Conservation (phyloP, 2,113 vertebrate genomes). For the Ammodytes dubius region DNA sequence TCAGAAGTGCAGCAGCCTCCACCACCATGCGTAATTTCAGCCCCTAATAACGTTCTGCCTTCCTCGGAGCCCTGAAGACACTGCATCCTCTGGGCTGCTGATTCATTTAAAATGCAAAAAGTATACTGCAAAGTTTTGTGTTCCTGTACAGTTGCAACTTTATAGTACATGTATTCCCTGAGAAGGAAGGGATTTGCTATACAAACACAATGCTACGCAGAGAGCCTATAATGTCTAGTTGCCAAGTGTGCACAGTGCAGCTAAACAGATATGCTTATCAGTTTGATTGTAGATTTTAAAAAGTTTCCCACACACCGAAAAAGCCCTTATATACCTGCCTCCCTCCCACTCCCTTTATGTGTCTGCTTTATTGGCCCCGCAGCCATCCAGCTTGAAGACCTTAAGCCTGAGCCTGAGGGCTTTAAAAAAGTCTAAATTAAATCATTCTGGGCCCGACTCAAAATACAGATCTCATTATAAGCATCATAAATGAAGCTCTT, state of each 20-base stretch:
- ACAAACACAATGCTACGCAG: conserved; percentile 20
- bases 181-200: conserved; percentile 37
- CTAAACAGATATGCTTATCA: conserved; percentile 33
- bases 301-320: conserved; percentile 46
- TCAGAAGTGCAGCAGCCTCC: conserved; percentile 73
- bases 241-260: neutral
- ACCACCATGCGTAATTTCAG: conserved; percentile 73
- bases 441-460: conserved; percentile 52
- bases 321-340: conserved; percentile 13
- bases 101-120: conserved; percentile 62
- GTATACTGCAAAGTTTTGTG: conserved; percentile 17
- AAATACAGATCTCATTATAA: conserved; percentile 70
- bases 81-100: conserved; percentile 60
- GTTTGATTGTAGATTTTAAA: conserved; percentile 42
- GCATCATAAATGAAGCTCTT: conserved; percentile 75
- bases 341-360: neutral
- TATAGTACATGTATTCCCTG: conserved; percentile 28
- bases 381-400: conserved; percentile 27
- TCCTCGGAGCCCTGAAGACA: conserved; percentile 60
- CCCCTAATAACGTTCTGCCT: conserved; percentile 65
- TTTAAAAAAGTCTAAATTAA: conserved; percentile 67
- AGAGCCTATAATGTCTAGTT: neutral
- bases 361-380: conserved; percentile 13
- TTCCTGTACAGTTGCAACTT: conserved; percentile 19
- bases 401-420: conserved; percentile 51